A percentile compares a stretch with the other conserved stretches of the same genome.
Conservation (phyloP, 23 tunicate genomes). For the Diplosoma virens region DNA sequence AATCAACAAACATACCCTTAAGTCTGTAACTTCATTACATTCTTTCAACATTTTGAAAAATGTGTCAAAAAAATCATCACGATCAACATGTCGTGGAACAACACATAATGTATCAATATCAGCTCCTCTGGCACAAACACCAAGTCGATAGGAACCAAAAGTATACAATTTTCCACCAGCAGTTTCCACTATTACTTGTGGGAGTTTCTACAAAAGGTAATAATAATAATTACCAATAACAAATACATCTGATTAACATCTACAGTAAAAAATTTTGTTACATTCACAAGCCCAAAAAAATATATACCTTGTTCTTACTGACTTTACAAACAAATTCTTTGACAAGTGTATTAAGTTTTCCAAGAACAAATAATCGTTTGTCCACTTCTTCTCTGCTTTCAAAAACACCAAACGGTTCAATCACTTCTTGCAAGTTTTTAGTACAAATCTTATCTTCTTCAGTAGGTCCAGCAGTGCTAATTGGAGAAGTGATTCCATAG, state of each 20-base stretch:
- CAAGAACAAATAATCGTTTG: slow-evolving; percentile 47
- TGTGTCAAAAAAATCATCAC: slow-evolving; percentile 65
- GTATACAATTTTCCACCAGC: slow-evolving; percentile 93
- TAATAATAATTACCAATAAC: neutral
- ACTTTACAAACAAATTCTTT: slow-evolving; percentile 86
- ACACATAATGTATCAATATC: slow-evolving; percentile 96
- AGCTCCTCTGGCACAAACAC: slow-evolving; percentile 87
- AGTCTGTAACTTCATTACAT: slow-evolving; percentile 57
- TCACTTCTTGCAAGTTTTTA: slow-evolving; percentile 49
- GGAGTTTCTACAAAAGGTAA: slow-evolving; percentile 55
- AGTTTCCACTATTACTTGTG: slow-evolving; percentile 48
- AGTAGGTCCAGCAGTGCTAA: slow-evolving; percentile 74
- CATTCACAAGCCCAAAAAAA: neutral
- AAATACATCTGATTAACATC: neutral
- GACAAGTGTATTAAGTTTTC: slow-evolving; percentile 79
- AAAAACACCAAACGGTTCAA: slow-evolving; percentile 85
- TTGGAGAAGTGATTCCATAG: slow-evolving; percentile 86
- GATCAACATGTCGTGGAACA: slow-evolving; percentile 85
- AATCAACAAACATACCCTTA: slow-evolving; percentile 54
- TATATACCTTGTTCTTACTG: slow-evolving; percentile 67
- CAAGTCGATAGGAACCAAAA: slow-evolving; percentile 95
- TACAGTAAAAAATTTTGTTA: neutral
- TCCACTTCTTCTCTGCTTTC: slow-evolving; percentile 65
- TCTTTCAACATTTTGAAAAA: slow-evolving; percentile 77
- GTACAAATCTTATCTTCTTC: slow-evolving; percentile 50